These are phyloP conservation scores for Sturnira hondurensis DNA, from an alignment of 2,113 vertebrate species.

Conservation along the genomic window DNA sequence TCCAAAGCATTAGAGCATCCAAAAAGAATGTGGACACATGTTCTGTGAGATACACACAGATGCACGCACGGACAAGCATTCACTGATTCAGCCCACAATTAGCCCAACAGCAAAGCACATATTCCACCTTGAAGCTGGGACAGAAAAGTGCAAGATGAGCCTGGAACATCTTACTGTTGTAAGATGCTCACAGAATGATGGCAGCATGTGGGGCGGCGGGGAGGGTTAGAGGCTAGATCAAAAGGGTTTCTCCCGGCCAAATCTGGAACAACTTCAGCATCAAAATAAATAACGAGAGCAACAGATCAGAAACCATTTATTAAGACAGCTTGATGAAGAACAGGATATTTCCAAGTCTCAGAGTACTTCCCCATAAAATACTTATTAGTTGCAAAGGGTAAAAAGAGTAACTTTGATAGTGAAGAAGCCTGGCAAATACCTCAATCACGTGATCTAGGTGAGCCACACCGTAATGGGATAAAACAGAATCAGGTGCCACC, in stretches of 20 bases:
- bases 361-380: neutral
- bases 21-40: neutral
- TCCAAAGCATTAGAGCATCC: neutral
- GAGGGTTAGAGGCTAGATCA: neutral
- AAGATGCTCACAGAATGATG: neutral
- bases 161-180: neutral
- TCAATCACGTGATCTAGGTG: neutral
- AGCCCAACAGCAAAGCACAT: neutral
- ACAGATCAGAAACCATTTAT: neutral
- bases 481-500: neutral
- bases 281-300: neutral
- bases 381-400: neutral
- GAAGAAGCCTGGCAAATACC: neutral
- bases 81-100: neutral
- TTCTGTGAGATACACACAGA: neutral
- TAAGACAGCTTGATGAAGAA: neutral
- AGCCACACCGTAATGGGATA: neutral
- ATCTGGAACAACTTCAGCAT: neutral
- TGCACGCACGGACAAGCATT: neutral
- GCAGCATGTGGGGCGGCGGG: neutral
- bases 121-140: neutral
- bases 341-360: neutral
- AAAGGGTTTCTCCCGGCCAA: neutral
- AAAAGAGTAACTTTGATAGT: neutral
- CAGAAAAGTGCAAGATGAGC: neutral